These are phyloP conservation scores for Erythrocercus mccallii DNA, from an alignment of 2,113 vertebrate genomes.

Conservation along the genomic window DNA sequence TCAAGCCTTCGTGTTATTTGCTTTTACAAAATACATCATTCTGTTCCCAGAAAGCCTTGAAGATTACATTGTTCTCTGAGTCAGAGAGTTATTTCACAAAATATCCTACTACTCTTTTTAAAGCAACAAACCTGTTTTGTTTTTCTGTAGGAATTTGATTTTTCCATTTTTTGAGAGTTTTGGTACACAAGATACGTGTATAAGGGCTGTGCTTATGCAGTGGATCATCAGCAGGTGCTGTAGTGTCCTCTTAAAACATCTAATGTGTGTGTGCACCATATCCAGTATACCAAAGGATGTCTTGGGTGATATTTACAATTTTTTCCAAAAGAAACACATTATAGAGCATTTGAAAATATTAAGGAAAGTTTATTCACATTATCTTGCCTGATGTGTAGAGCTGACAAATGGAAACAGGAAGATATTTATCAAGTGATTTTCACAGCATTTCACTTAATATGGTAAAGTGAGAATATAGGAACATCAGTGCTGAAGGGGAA, in stretches of 20 bases:
- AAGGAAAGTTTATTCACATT: not conserved
- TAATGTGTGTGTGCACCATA: not conserved
- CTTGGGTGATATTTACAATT: not conserved
- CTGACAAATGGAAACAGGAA: not conserved
- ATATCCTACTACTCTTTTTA: not conserved
- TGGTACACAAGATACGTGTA: not conserved
- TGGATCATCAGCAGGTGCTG: not conserved
- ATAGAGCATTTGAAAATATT: not conserved
- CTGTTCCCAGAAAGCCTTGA: conserved; percentile 17
- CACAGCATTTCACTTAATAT: not conserved
- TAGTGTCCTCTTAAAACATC: not conserved
- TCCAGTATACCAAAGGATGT: not conserved
- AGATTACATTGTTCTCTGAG: not conserved
- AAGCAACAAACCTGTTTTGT: not conserved
- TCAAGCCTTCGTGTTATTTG: not conserved
- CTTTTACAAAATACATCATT: conserved; percentile 25
- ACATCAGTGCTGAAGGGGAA: not conserved
- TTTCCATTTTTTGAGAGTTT: not conserved
- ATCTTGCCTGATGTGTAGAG: not conserved
- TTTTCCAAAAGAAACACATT: not conserved
- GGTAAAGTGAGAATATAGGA: not conserved
- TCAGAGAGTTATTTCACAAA: not conserved
- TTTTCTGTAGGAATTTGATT: not conserved
- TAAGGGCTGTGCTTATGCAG: not conserved
- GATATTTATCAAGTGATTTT: not conserved